Percentiles rank a stretch among this genome's conserved stretches.
Evolutionary conservation across 30 jellyfish, hydroid and myxozoan genomes (phyloP).

Genomic region (Cassiopea andromeda): DNA sequence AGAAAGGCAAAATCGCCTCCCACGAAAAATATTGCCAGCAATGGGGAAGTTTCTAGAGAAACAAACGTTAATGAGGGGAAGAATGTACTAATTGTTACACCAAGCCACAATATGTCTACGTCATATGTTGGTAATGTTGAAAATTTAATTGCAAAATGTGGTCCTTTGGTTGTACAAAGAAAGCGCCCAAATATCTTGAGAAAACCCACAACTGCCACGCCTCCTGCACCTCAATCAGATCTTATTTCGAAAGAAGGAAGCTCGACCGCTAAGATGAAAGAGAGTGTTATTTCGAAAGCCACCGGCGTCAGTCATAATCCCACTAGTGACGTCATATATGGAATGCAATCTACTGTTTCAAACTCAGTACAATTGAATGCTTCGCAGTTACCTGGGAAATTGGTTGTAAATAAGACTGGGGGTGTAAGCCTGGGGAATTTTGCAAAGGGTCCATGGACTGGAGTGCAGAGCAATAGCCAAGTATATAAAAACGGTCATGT

Average conservation of each 20-base stretch:
- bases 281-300: background rate
- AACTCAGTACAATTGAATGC: background rate
- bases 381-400: background rate
- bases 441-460: background rate
- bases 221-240: background rate
- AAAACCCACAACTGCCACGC: conserved; percentile 25
- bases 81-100: background rate
- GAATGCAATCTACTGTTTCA: background rate
- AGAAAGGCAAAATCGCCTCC: background rate
- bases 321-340: background rate
- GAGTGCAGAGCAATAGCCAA: background rate
- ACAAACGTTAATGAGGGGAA: background rate
- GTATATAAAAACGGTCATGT: background rate
- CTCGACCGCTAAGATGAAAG: background rate
- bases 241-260: background rate
- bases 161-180: conserved; percentile 36
- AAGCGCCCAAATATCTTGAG: conserved; percentile 63
- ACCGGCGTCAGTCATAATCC: background rate
- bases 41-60: background rate
- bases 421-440: background rate
- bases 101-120: background rate
- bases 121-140: background rate
- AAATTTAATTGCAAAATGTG: background rate
- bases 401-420: background rate
- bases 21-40: background rate